Percentiles rank a stretch among this genome's conserved stretches.
These are phyloP conservation scores for Euzetes globulus DNA, from an alignment of 2,888 invertebrate genomes.

Conservation along the genomic window DNA sequence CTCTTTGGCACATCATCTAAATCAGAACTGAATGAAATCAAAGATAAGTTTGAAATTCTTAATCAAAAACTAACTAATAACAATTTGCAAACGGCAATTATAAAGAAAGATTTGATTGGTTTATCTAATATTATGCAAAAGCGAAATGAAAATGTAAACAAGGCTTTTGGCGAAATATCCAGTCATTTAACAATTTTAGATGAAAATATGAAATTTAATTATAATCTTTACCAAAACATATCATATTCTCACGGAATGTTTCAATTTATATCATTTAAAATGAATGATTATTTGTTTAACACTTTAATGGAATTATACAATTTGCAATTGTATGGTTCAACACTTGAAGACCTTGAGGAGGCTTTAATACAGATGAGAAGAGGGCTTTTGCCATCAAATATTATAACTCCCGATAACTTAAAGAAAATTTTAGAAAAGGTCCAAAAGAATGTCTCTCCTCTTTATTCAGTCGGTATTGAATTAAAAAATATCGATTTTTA, in stretches of 20 bases:
- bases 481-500: neutral
- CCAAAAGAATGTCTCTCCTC: neutral
- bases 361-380: neutral
- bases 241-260: no score
- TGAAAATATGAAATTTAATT: neutral
- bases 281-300: neutral
- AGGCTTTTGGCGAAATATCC: neutral
- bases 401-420: neutral
- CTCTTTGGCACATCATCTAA: neutral
- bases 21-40: neutral
- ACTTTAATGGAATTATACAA: neutral
- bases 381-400: neutral
- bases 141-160: neutral
- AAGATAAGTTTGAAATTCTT: neutral
- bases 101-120: neutral
- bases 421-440: neutral
- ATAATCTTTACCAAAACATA: no score
- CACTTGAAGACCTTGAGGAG: slow-evolving; percentile 8
- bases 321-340: neutral
- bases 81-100: neutral
- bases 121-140: neutral
- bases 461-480: neutral
- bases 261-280: neutral
- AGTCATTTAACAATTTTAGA: neutral
- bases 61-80: no score